Base-by-base conservation (phyloP, 92 coral and sea anemone species). In the Diadumene lineata region DNA sequence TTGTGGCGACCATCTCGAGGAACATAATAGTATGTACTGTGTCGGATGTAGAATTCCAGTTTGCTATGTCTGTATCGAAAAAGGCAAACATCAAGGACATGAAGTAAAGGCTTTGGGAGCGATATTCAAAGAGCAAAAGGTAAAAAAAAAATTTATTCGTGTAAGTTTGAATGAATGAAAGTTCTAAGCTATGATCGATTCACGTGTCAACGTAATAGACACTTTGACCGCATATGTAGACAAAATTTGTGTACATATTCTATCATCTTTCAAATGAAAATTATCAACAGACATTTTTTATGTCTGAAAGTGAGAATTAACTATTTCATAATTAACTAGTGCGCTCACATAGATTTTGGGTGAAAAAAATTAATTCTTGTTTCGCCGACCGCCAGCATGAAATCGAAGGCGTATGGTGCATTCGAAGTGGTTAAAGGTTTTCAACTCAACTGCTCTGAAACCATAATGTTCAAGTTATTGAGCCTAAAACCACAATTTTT, bases 81-180 rank as follows among this genome's bases (percentile, higher is more conserved):
- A 87, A 27, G 98, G 98, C 23, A 87, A 86, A 28, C 98, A 94
- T 63, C 76, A 82, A 19, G 97, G 97, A 34, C 98, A 94, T 50
- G 98, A 94, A 56, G 97, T 94, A 1, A 94, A 94, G 50, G 98
- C 97, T 18, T 81, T 94, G 18, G 98, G 98, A 32, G 97, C 93
- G 33, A 94, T 88, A 90, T 92, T 94, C 78, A 94, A 94, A 75
- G 97, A 92, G 85, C 97, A 94, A 72, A 94, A 94, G 92, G 98
- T 94, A 83, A 6, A 38, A 13, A 38, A 38, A 4, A 38, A n/a
- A n/a, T n/a, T n/a, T n/a, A n/a, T n/a, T n/a, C n/a, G n/a, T n/a
- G n/a, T n/a, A n/a, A n/a, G n/a, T n/a, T n/a, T n/a, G n/a, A n/a
- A n/a, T n/a, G n/a, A n/a, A n/a, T 7, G 13, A 34, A 19, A 38